Base-by-base conservation (phyloP, 2,888 invertebrate species). In the Drosophila pseudotalamancana region DNA sequence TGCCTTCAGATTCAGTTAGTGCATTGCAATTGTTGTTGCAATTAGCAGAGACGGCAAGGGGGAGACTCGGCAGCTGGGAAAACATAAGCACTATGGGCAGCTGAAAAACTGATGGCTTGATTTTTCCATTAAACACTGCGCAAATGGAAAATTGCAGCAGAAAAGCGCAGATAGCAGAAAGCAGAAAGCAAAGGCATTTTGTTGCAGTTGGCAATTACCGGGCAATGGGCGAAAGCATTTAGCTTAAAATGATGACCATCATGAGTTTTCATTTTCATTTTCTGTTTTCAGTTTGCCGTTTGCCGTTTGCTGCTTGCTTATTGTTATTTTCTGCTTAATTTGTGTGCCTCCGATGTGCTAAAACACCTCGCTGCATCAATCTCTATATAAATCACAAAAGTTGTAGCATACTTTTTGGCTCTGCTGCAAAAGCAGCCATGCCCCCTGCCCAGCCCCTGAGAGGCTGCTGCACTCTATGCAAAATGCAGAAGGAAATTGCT, bases 11-110 rank as follows among this genome's bases (percentile, higher is more conserved):
- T 83, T 83, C 83, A 76, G 81, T 78, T 80, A 73, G 81, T 77
- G 53, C 67, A 64, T 80, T 71, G 81, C 68, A 77, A 81, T 81
- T 81, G 81, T 81, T 81, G 78, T 78, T 82, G 81, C 81, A 82
- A 82, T 82, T 82, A 82, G 85, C 76, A 81, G 67, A 65, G 69
- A 65, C 61, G 67, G 63, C 55, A 56, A 49, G 29, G 8, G 6
- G 27, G 27, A 6, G 11, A 14, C 3, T 32, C 21, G 19, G 48
- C 35, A 29, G 46, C 37, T 49, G 43, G 72, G 12, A 43, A 57
- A 72, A 69, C 60, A 72, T 72, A 72, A 72, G 84, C 81, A 75
- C 67, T 63, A 50, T 54, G 70, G 61, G 49, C 39, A 61, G 61
- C 66, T 76, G 73, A 65, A 77, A 71, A 54, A 71, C 70, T 82